These are phyloP conservation scores for Centropristis striata DNA, from an alignment of 2,113 vertebrate species.

Conservation along the genomic window DNA sequence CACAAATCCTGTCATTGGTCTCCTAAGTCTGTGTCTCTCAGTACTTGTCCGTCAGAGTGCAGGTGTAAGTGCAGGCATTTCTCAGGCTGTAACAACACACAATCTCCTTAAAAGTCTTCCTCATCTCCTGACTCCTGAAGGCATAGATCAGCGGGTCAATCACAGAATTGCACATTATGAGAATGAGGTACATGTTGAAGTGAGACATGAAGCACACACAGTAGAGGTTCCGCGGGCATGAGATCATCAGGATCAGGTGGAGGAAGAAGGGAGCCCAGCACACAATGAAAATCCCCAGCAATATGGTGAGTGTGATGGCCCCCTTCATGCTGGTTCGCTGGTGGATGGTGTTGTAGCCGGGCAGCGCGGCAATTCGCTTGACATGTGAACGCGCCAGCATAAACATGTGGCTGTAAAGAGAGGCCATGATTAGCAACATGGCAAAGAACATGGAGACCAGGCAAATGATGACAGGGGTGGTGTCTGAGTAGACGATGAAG, in stretches of 20 bases:
- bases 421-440: constrained; percentile 95
- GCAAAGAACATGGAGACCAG: constrained; percentile 96
- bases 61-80: constrained; percentile 79
- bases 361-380: constrained; percentile 91
- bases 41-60: constrained; percentile 84
- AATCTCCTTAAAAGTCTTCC: constrained; percentile 96
- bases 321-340: constrained; percentile 93
- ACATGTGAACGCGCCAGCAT: constrained; percentile 93
- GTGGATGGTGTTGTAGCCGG: constrained; percentile 87
- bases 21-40: constrained; percentile 64
- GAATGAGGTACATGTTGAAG: constrained; percentile 98
- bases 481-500: constrained; percentile 96
- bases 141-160: constrained; percentile 97
- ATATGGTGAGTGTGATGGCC: constrained; percentile 93
- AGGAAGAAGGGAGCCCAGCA: constrained; percentile 98
- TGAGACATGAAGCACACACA: constrained; percentile 98
- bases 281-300: constrained; percentile 94
- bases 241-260: constrained; percentile 95
- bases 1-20: neutral
- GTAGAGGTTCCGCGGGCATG: constrained; percentile 94
- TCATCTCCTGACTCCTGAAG: constrained; percentile 96
- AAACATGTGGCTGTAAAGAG: constrained; percentile 97
- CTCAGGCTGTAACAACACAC: constrained; percentile 89
- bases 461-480: constrained; percentile 92
- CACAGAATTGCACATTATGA: constrained; percentile 97